Percentiles rank a stretch among this genome's conserved stretches.
These are phyloP conservation scores for Hyles euphorbiae DNA, from an alignment of 1,140 invertebrate genomes.

Conservation along the genomic window DNA sequence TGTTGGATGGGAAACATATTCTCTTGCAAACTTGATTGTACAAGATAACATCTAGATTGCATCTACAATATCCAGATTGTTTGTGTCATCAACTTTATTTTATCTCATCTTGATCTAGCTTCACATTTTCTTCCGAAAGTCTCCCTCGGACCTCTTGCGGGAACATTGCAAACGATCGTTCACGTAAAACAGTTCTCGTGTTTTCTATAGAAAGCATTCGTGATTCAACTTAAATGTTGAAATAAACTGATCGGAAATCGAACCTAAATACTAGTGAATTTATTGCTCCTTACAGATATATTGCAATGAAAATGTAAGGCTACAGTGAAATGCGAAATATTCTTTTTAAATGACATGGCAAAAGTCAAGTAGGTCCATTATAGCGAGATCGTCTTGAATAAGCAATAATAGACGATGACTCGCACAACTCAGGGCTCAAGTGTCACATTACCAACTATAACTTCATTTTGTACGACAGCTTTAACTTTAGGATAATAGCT, in stretches of 20 bases:
- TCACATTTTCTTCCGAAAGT: slow-evolving; percentile 28
- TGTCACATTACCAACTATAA: slow-evolving; percentile 24
- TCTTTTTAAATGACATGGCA: slow-evolving; percentile 42
- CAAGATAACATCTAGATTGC: too few species aligned
- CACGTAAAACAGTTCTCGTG: slow-evolving; percentile 66
- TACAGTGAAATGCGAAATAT: slow-evolving; percentile 21
- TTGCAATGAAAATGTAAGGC: slow-evolving; percentile 6
- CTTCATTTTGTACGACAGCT: slow-evolving; percentile 21
- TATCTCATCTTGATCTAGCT: slow-evolving; percentile 4
- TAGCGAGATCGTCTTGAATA: slow-evolving; percentile 24
- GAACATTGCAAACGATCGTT: slow-evolving; percentile 46
- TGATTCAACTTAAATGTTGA: slow-evolving; percentile 40
- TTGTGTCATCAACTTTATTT: not conserved
- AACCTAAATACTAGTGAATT: slow-evolving; percentile 30
- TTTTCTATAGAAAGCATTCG: slow-evolving; percentile 46
- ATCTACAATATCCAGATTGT: too few species aligned
- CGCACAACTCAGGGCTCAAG: slow-evolving; percentile 23
- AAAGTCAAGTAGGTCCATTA: slow-evolving; percentile 36
- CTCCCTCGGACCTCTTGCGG: slow-evolving; percentile 25
- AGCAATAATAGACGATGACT: slow-evolving; percentile 40
- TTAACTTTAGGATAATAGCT: slow-evolving; percentile 20
- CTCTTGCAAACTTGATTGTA: too few species aligned
- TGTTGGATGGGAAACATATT: too few species aligned
- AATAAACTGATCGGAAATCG: slow-evolving; percentile 38
- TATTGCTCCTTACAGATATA: slow-evolving; percentile 15